Evolutionary conservation across 1,140 invertebrate genomes (phyloP).

Genomic region (Paracyclopina nana): DNA sequence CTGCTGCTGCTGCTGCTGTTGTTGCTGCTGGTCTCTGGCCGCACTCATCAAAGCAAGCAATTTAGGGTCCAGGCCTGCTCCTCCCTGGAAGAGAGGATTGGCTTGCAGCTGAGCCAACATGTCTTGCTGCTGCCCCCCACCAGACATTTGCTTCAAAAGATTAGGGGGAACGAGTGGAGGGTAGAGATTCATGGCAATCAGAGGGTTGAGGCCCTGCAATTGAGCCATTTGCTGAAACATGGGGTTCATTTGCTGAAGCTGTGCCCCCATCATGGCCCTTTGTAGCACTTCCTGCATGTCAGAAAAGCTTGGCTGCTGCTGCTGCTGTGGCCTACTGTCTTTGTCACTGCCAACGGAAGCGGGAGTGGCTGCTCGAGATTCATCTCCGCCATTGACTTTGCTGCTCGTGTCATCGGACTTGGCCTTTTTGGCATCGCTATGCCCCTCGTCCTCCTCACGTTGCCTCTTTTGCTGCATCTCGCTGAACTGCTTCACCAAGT

Average conservation of each 20-base stretch:
- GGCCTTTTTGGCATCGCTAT: constrained; percentile 15
- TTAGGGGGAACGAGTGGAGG: constrained; percentile 49
- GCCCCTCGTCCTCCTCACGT: not conserved
- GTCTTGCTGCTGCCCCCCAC: not conserved
- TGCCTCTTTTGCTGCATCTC: constrained; percentile 51
- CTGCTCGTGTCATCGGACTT: not conserved
- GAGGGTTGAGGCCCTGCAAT: constrained; percentile 23
- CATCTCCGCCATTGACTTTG: not conserved
- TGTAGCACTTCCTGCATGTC: constrained; percentile 58
- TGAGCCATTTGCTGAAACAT: constrained; percentile 45
- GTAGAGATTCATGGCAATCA: constrained; percentile 65
- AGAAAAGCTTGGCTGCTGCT: constrained; percentile 32
- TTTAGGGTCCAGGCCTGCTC: constrained; percentile 35
- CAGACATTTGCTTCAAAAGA: constrained; percentile 7
- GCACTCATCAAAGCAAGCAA: constrained; percentile 55
- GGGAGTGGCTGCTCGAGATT: not conserved
- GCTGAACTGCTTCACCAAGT: constrained; percentile 88
- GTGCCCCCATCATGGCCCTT: constrained; percentile 57
- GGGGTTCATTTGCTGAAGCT: constrained; percentile 58
- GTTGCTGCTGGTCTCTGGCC: constrained; percentile 42
- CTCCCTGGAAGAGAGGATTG: too few relatives aligned
- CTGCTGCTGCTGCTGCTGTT: constrained; percentile 3
- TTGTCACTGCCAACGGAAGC: constrained; percentile 43
- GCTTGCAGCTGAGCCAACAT: too few relatives aligned
- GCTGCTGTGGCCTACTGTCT: too few relatives aligned